Percentiles rank a stretch among this genome's conserved stretches.
These are phyloP conservation scores for Dynastes tityus DNA, from an alignment of 2,888 invertebrate genomes.

Conservation along the genomic window DNA sequence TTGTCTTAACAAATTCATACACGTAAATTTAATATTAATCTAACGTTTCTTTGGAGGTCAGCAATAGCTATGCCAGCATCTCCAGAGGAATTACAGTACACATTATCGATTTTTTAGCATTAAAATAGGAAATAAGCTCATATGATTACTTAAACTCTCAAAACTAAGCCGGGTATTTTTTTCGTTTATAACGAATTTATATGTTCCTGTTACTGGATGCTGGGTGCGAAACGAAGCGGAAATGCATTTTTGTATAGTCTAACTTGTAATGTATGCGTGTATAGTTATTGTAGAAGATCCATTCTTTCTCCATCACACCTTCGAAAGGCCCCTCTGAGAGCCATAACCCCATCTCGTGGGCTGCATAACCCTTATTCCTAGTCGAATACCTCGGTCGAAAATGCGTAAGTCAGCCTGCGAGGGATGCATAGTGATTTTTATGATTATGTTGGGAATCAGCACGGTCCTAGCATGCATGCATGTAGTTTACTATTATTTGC, in stretches of 20 bases:
- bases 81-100: too few relatives aligned
- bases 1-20: too few relatives aligned
- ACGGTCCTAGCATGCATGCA: constrained; percentile 57
- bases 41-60: too few relatives aligned
- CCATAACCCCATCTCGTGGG: constrained; percentile 76
- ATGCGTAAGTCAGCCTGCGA: constrained; percentile 61
- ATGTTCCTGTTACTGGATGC: too few relatives aligned
- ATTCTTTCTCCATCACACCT: constrained; percentile 68
- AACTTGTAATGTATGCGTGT: constrained; percentile 22
- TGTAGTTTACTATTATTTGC: constrained; percentile 59
- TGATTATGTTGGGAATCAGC: constrained; percentile 67
- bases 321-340: constrained; percentile 72
- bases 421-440: constrained; percentile 72
- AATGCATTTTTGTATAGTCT: constrained; percentile 30
- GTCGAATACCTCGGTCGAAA: constrained; percentile 56
- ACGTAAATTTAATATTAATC: too few relatives aligned
- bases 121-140: too few relatives aligned
- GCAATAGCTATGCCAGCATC: too few relatives aligned
- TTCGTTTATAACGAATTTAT: too few relatives aligned
- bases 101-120: too few relatives aligned
- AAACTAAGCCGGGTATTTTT: too few relatives aligned
- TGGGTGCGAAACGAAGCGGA: neutral
- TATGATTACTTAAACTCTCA: too few relatives aligned
- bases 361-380: constrained; percentile 70
- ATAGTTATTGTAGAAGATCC: constrained; percentile 40